These are phyloP conservation scores for Aphidius colemani DNA, from an alignment of 2,888 invertebrate genomes.

Conservation along the genomic window DNA sequence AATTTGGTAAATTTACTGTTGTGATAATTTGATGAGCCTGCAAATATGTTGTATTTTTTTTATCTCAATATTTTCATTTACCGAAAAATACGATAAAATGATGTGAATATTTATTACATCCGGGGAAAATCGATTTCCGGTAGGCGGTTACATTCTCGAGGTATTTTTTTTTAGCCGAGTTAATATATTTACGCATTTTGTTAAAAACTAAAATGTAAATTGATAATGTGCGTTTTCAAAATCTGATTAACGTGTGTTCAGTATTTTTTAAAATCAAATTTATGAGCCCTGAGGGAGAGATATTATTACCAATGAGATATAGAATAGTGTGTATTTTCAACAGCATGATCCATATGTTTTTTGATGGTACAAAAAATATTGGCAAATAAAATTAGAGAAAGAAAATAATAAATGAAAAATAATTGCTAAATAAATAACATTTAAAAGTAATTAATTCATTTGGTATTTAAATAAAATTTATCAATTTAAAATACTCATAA, in stretches of 20 bases:
- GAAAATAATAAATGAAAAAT: too few species aligned
- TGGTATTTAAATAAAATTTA: too few species aligned
- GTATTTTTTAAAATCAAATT: background rate
- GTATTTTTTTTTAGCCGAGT: slow-evolving; percentile 20
- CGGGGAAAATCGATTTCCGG: slow-evolving; percentile 29
- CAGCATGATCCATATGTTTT: too few species aligned
- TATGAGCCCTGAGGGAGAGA: slow-evolving; percentile 8
- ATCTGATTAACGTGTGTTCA: slow-evolving; percentile 10
- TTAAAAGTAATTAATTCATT: too few species aligned
- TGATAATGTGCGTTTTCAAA: slow-evolving; percentile 10
- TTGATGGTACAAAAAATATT: too few species aligned
- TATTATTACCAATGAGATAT: background rate
- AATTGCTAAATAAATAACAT: too few species aligned
- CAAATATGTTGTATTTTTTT: too few species aligned
- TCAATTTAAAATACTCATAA: too few species aligned
- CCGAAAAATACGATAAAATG: slow-evolving; percentile 10
- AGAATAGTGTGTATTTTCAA: background rate
- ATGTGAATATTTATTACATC: slow-evolving; percentile 31
- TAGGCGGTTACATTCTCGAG: slow-evolving; percentile 16
- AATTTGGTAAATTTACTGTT: too few species aligned
- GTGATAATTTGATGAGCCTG: too few species aligned
- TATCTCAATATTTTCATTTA: slow-evolving; percentile 9
- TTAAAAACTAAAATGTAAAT: background rate
- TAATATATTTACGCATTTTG: slow-evolving; percentile 4
- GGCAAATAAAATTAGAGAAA: too few species aligned